These are phyloP conservation scores for Adelosebastes latens DNA, from an alignment of 2,797 vertebrate species.

Conservation along the genomic window DNA sequence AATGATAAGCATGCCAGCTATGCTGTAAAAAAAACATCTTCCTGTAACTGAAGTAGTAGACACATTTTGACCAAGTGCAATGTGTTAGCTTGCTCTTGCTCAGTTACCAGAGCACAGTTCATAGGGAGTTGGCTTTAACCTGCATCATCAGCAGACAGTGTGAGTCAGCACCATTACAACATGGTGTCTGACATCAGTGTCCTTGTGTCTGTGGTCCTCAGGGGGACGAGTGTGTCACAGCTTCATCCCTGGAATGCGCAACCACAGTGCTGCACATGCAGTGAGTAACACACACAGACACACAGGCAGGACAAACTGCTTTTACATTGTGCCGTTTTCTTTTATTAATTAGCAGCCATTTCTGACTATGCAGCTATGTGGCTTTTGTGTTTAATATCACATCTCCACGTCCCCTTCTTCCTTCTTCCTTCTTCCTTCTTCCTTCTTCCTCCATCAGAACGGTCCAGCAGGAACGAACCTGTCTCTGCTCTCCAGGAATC, in stretches of 20 bases:
- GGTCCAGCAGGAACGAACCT: slow-evolving; percentile 86
- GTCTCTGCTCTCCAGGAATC: slow-evolving; percentile 94
- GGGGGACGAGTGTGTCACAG: slow-evolving; percentile 84
- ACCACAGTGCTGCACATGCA: slow-evolving; percentile 74
- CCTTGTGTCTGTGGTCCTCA: slow-evolving; percentile 59
- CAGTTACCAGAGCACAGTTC: slow-evolving; percentile 1
- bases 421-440: background rate
- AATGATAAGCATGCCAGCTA: background rate
- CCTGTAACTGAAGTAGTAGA: background rate
- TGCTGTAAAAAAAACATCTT: background rate
- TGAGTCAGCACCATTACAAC: slow-evolving; percentile 41
- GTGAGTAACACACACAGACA: slow-evolving; percentile 62
- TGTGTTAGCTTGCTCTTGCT: background rate
- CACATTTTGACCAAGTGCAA: background rate
- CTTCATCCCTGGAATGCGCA: slow-evolving; percentile 85
- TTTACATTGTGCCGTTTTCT: background rate
- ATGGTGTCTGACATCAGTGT: slow-evolving; percentile 39
- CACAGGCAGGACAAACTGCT: background rate
- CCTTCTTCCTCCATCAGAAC: slow-evolving; percentile 66
- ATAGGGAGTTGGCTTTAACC: background rate
- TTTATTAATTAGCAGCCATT: background rate
- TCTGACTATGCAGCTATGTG: background rate
- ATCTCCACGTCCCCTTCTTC: background rate
- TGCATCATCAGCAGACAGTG: slow-evolving; percentile 11
- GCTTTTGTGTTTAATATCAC: background rate